Percentiles rank a stretch among this genome's conserved stretches.
phyloP scores from a whole-genome alignment of 2,113 vertebrate genomes.

The Machaerirhynchus nigripectus region DNA sequence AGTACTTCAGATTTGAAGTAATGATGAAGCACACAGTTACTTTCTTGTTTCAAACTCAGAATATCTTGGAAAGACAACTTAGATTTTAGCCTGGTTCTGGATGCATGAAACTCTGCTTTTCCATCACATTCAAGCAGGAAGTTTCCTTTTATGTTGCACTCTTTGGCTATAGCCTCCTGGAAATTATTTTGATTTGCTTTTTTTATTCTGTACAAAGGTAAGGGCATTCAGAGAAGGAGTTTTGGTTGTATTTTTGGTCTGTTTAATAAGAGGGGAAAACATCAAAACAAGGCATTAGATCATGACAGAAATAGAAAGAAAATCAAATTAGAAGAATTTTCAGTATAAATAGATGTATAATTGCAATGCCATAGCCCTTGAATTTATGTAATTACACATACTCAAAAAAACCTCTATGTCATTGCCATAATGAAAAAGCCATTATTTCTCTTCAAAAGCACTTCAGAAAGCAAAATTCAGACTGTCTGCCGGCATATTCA shows the following conservation, averaged over 20 bases:
- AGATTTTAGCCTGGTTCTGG: not conserved
- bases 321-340: not conserved
- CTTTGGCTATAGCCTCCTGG: not conserved
- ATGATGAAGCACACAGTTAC: not conserved
- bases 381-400: slow-evolving; percentile 47
- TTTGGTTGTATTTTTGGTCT: not conserved
- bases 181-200: not conserved
- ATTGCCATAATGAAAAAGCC: slow-evolving; percentile 53
- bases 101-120: not conserved
- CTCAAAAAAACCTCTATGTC: slow-evolving; percentile 38
- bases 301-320: not conserved
- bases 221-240: not conserved
- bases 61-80: not conserved
- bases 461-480: slow-evolving; percentile 53
- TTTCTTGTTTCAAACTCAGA: not conserved
- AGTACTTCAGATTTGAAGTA: not conserved
- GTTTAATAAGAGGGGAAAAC: not conserved
- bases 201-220: not conserved
- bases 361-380: not conserved
- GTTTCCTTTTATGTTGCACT: not conserved
- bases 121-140: not conserved
- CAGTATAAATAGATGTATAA: not conserved
- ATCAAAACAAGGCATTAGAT: not conserved
- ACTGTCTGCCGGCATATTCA: slow-evolving; percentile 21
- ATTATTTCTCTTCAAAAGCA: slow-evolving; percentile 55